phyloP scores from a whole-genome alignment of 2,113 vertebrate genomes.

The Phylloscopus trochiloides region DNA sequence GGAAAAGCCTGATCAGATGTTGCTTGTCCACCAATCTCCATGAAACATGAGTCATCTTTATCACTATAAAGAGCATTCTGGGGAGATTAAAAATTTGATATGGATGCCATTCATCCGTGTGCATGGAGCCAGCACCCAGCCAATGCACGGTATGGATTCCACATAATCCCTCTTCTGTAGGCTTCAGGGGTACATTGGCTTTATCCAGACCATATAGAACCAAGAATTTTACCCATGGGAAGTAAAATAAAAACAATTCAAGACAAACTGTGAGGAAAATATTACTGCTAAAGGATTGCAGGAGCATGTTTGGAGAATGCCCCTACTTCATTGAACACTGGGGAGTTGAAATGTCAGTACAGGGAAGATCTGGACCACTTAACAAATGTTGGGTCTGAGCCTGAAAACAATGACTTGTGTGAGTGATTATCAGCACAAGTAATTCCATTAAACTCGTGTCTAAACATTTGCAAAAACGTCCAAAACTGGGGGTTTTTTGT shows the following conservation, averaged over 20 bases:
- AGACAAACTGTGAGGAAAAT: constrained; percentile 22
- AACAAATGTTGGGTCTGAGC: neutral
- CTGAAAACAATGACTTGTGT: neutral
- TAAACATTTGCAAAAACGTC: neutral
- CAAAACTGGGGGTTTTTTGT: neutral
- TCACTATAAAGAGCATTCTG: constrained; percentile 17
- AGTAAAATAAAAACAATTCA: constrained; percentile 45
- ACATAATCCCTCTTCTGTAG: constrained; percentile 37
- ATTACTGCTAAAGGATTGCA: neutral
- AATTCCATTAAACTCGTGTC: neutral
- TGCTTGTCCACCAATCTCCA: neutral
- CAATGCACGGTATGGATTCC: neutral
- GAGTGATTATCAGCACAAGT: neutral
- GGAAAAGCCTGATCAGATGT: constrained; percentile 45
- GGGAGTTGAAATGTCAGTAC: neutral
- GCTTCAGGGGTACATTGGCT: neutral
- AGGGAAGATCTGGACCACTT: neutral
- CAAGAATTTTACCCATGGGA: constrained; percentile 45
- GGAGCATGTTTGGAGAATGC: neutral
- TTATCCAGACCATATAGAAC: neutral
- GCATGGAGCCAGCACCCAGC: neutral
- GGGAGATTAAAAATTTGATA: constrained; percentile 22
- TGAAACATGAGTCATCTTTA: constrained; percentile 35
- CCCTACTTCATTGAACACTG: neutral
- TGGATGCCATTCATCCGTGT: constrained; percentile 42